Conservation (phyloP, 1,140 invertebrate species). For the Campoletis sonorensis region DNA sequence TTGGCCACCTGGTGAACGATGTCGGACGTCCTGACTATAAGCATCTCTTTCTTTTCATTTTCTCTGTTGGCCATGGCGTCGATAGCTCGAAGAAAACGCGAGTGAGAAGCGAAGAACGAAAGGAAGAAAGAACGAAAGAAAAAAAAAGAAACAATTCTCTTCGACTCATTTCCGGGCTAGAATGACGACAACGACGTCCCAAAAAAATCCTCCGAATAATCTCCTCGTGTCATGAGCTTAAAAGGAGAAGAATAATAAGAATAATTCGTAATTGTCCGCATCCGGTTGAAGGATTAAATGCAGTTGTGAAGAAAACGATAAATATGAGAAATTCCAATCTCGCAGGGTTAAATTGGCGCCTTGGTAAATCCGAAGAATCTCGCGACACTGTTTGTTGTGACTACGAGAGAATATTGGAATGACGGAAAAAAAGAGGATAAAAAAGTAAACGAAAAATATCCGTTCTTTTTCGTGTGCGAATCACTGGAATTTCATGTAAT, state of each 20-base stretch:
- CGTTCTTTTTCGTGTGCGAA: too few species aligned
- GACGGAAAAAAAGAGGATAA: too few species aligned
- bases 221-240: neutral
- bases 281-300: too few species aligned
- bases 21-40: constrained; percentile 4
- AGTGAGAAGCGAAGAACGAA: neutral
- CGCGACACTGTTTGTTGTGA: too few species aligned
- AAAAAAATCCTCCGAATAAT: neutral
- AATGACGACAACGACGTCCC: neutral
- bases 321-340: too few species aligned
- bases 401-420: too few species aligned
- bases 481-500: too few species aligned
- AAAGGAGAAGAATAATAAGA: neutral
- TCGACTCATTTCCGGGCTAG: neutral
- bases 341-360: too few species aligned
- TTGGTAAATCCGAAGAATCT: too few species aligned
- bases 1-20: constrained; percentile 9
- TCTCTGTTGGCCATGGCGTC: neutral
- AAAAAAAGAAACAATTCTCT: constrained; percentile 3
- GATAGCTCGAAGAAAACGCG: neutral
- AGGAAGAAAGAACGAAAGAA: too few species aligned
- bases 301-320: too few species aligned
- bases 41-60: neutral
- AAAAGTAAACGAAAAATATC: too few species aligned
- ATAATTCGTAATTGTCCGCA: neutral